Conservation (phyloP, 1,140 invertebrate genomes). For the Hetaerina americana region DNA sequence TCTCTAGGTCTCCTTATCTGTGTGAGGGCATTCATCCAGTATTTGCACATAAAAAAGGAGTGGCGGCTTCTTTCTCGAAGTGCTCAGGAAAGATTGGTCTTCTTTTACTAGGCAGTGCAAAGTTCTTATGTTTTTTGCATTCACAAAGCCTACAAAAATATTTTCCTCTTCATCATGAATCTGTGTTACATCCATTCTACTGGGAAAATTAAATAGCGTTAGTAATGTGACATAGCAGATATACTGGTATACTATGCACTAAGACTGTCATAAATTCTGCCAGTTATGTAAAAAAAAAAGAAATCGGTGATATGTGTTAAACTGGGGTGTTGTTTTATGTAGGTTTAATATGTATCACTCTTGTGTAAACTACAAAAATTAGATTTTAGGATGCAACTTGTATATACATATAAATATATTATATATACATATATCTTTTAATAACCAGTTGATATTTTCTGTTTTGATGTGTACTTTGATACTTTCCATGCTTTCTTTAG, state of each 20-base stretch:
- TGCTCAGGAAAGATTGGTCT: slow-evolving; percentile 69
- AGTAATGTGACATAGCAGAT: not conserved
- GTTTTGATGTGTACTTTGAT: not conserved
- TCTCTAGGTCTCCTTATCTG: slow-evolving; percentile 67
- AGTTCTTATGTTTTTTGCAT: not conserved
- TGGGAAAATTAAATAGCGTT: not conserved
- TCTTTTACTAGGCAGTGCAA: slow-evolving; percentile 67
- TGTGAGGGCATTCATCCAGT: slow-evolving; percentile 74
- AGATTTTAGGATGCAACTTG: not conserved
- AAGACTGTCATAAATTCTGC: not conserved
- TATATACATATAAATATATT: too few relatives aligned
- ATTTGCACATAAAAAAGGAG: slow-evolving; percentile 77
- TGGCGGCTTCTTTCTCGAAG: slow-evolving; percentile 74
- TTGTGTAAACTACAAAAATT: not conserved
- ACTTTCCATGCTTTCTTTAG: not conserved
- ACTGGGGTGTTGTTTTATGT: not conserved
- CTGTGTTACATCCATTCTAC: not conserved
- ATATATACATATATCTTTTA: not conserved
- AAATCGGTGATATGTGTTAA: not conserved
- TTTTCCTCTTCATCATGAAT: not conserved
- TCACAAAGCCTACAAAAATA: not conserved
- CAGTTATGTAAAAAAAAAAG: not conserved
- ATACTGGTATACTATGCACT: not conserved
- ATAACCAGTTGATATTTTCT: not conserved
- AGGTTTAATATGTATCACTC: not conserved